Conservation (phyloP, 2,113 vertebrate species). For the Marcusenius ussheri region DNA sequence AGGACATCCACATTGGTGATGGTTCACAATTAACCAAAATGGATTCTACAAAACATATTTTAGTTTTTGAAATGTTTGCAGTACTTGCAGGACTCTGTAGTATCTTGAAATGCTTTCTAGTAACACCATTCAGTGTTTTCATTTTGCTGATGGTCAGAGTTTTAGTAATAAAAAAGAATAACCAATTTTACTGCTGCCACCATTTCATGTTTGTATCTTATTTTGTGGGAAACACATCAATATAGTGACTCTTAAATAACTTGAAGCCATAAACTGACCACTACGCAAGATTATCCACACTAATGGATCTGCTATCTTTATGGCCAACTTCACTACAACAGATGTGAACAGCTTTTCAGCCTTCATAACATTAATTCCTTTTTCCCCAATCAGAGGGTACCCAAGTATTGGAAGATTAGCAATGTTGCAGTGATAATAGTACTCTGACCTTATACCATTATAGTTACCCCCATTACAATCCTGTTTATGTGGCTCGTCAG, state of each 20-base stretch:
- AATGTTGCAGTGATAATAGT: constrained; percentile 18
- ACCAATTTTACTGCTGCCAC: neutral
- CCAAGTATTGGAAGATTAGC: neutral
- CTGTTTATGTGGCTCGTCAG: neutral
- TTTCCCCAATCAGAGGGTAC: neutral
- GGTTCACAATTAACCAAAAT: neutral
- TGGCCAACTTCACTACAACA: neutral
- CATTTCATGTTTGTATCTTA: neutral
- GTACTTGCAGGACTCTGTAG: neutral
- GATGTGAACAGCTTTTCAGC: neutral
- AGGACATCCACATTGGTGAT: neutral
- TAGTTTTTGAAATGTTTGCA: neutral
- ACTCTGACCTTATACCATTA: constrained; percentile 14
- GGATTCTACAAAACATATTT: neutral
- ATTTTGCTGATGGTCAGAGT: neutral
- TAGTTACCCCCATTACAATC: neutral
- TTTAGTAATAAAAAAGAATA: neutral
- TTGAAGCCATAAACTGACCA: neutral
- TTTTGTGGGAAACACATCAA: neutral
- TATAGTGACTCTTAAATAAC: neutral
- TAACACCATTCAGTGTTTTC: neutral
- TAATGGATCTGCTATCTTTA: neutral
- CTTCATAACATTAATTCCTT: neutral
- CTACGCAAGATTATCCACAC: neutral
- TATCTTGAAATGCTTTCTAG: neutral